phyloP scores from a whole-genome alignment of 2,113 vertebrate genomes.

The Scomber scombrus region DNA sequence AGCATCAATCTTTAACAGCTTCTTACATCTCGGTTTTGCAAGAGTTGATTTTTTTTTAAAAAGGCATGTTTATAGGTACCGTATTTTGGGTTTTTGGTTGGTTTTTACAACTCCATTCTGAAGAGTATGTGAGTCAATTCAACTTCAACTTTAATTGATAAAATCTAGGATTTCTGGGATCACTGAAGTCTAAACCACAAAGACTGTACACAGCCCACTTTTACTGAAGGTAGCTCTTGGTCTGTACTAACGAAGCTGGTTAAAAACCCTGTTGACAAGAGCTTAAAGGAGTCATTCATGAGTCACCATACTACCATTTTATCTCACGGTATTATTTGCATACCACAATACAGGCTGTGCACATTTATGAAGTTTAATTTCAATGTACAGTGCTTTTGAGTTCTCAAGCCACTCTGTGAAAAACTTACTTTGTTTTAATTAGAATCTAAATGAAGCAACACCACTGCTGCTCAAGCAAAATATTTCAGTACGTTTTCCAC shows the following conservation, averaged over 20 bases:
- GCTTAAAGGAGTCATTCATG: background rate
- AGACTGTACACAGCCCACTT: background rate
- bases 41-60: background rate
- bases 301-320: background rate
- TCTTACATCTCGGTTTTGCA: background rate
- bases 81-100: too few species aligned
- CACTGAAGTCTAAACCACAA: background rate
- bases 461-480: conserved; percentile 22
- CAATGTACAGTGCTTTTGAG: background rate
- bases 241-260: background rate
- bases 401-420: background rate
- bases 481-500: conserved; percentile 55
- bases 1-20: background rate
- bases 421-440: conserved; percentile 40
- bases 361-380: conserved; percentile 4
- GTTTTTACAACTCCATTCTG: too few species aligned
- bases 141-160: background rate
- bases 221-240: background rate
- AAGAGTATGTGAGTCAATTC: conserved; percentile 2
- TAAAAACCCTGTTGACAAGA: background rate
- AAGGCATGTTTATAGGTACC: too few species aligned
- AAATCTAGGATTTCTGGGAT: background rate
- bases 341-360: background rate
- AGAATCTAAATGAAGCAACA: conserved; percentile 46
- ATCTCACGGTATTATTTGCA: background rate